These are phyloP conservation scores for Tenebrio molitor DNA, from an alignment of 1,140 invertebrate species.

Conservation along the genomic window DNA sequence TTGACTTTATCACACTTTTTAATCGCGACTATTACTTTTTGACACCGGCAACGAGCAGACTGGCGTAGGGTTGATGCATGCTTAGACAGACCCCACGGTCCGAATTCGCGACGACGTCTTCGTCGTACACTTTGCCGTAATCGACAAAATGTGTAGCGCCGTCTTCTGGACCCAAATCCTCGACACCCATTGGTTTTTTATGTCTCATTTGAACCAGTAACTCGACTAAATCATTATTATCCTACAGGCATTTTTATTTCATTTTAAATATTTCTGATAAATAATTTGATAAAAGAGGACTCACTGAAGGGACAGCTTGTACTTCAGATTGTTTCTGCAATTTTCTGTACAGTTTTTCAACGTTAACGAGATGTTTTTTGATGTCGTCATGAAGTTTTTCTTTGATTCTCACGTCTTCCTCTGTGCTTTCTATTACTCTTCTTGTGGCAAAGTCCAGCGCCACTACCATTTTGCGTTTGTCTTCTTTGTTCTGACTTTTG, in stretches of 20 bases:
- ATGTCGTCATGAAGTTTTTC: conserved; percentile 57
- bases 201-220: conserved; percentile 60
- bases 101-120: conserved; percentile 51
- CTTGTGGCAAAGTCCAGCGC: conserved; percentile 89
- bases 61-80: conserved; percentile 97
- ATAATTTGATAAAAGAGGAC: conserved; percentile 1
- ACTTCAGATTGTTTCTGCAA: conserved; percentile 55
- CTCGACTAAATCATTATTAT: conserved; percentile 58
- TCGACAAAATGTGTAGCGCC: conserved; percentile 53
- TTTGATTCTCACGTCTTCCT: conserved; percentile 56
- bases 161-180: conserved; percentile 57
- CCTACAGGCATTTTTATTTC: no score
- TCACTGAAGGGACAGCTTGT: background rate
- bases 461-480: conserved; percentile 71
- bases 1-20: conserved; percentile 8
- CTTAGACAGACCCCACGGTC: conserved; percentile 92
- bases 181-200: conserved; percentile 53
- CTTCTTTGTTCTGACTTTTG: conserved; percentile 76
- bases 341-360: conserved; percentile 58
- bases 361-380: conserved; percentile 58
- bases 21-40: conserved; percentile 78
- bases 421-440: conserved; percentile 64
- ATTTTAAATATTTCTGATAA: no score
- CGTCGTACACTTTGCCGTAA: conserved; percentile 56
- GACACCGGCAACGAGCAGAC: conserved; percentile 89